These are phyloP conservation scores for Heterodera carotae DNA, from an alignment of 1,140 invertebrate genomes.

Conservation along the genomic window DNA sequence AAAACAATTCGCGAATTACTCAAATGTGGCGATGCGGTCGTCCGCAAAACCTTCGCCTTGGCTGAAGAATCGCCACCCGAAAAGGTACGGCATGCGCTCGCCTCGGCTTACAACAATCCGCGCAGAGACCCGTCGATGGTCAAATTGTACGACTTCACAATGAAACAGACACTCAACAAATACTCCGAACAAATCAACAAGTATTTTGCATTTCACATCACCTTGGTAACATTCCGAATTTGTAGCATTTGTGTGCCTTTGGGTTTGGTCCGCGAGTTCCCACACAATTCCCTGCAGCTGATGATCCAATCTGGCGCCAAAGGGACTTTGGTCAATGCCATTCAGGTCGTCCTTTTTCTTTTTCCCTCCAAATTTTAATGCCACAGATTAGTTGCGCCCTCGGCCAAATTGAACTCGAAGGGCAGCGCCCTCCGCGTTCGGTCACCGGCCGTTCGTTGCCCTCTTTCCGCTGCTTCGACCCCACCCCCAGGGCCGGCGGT, in stretches of 20 bases:
- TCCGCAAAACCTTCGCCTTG: constrained; percentile 75
- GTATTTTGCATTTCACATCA: constrained; percentile 66
- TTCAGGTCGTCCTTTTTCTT: constrained; percentile 49
- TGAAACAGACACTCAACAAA: constrained; percentile 79
- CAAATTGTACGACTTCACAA: constrained; percentile 79
- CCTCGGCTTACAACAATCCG: constrained; percentile 69
- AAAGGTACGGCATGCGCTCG: constrained; percentile 69
- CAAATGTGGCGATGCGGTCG: constrained; percentile 72
- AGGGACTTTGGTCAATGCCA: constrained; percentile 76
- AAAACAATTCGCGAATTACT: constrained; percentile 75
- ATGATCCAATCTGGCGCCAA: constrained; percentile 99
- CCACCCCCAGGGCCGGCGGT: constrained; percentile 86
- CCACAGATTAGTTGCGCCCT: constrained; percentile 89
- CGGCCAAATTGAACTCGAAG: constrained; percentile 97
- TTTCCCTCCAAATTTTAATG: not conserved
- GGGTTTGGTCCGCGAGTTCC: constrained; percentile 82
- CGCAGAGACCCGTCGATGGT: constrained; percentile 76
- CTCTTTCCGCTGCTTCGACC: constrained; percentile 86
- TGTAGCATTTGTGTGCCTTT: constrained; percentile 75
- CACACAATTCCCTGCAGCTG: constrained; percentile 90
- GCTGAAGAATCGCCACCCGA: constrained; percentile 69
- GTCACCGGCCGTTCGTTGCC: constrained; percentile 87
- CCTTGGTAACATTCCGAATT: constrained; percentile 27
- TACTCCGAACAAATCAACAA: constrained; percentile 88
- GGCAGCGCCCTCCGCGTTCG: constrained; percentile 90